Percentiles rank a stretch among this genome's conserved stretches.
These are phyloP conservation scores for Phodopus roborovskii DNA, from an alignment of 2,113 vertebrate species.

Conservation along the genomic window DNA sequence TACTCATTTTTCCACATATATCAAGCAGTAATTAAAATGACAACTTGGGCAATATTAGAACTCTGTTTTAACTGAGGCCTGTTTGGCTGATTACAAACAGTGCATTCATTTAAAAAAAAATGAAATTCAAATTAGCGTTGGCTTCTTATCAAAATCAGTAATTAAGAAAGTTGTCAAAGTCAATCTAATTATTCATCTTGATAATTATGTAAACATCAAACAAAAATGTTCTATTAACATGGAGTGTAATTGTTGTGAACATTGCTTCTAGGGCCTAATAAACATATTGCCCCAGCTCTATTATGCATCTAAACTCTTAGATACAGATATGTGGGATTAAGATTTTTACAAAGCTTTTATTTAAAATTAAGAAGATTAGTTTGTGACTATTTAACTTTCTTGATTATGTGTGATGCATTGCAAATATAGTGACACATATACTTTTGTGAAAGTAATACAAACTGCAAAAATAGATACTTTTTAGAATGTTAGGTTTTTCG, in stretches of 20 bases:
- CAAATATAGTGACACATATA: neutral
- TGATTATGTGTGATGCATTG: neutral
- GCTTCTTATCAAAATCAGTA: constrained; percentile 83
- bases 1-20: constrained; percentile 70
- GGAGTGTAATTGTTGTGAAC: constrained; percentile 76
- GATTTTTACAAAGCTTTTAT: neutral
- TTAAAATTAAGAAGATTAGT: constrained; percentile 15
- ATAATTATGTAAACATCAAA: constrained; percentile 87
- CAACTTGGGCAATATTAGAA: constrained; percentile 69
- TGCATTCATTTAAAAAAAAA: constrained; percentile 65
- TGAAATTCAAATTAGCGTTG: constrained; percentile 83
- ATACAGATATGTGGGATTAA: constrained; percentile 65
- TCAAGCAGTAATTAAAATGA: constrained; percentile 75
- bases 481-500: no score
- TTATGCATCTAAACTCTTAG: constrained; percentile 71
- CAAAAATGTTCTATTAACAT: constrained; percentile 81
- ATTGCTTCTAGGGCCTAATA: constrained; percentile 71
- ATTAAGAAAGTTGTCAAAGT: constrained; percentile 86
- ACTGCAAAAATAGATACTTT: neutral
- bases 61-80: constrained; percentile 72
- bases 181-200: constrained; percentile 85
- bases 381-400: neutral
- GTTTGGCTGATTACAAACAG: constrained; percentile 79
- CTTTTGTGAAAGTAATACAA: neutral
- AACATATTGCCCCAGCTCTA: constrained; percentile 71